Conservation (phyloP, 2,888 invertebrate genomes). For the Eutolmus rufibarbis region DNA sequence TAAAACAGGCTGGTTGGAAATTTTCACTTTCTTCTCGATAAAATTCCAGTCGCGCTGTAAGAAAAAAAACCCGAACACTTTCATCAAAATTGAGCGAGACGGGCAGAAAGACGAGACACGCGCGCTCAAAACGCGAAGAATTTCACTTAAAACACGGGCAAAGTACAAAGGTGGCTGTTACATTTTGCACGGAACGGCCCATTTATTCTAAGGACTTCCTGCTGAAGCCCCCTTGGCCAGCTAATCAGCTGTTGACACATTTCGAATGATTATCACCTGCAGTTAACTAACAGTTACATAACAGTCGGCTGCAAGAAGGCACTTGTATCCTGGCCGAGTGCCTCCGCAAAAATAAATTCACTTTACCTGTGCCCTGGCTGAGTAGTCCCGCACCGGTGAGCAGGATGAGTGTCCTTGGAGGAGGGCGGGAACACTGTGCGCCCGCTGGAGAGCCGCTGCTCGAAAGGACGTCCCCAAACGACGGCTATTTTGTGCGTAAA, state of each 20-base stretch:
- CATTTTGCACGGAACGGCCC: neutral
- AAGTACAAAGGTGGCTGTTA: neutral
- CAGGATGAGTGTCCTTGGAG: neutral
- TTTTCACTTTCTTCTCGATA: slow-evolving; percentile 43
- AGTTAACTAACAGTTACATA: slow-evolving; percentile 13
- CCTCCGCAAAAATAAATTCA: neutral
- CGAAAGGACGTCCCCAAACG: neutral
- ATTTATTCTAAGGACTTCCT: neutral
- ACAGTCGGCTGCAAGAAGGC: neutral
- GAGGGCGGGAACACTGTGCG: neutral
- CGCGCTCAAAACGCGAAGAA: slow-evolving; percentile 46
- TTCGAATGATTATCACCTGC: neutral
- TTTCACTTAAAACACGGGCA: neutral
- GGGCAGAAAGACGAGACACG: slow-evolving; percentile 67
- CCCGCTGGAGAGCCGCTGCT: neutral
- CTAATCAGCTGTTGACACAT: neutral
- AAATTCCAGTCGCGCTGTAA: slow-evolving; percentile 33
- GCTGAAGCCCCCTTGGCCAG: neutral
- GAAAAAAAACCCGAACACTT: slow-evolving; percentile 35
- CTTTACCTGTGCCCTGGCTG: slow-evolving; percentile 30
- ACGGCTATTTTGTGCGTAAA: slow-evolving; percentile 6
- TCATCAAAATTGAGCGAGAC: slow-evolving; percentile 66
- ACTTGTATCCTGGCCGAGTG: neutral
- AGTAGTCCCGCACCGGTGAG: slow-evolving; percentile 1
- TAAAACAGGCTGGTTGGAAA: slow-evolving; percentile 28